Conservation (phyloP, 30 jellyfish, hydroid and myxozoan genomes). For the Pseudorhiza aurosa region DNA sequence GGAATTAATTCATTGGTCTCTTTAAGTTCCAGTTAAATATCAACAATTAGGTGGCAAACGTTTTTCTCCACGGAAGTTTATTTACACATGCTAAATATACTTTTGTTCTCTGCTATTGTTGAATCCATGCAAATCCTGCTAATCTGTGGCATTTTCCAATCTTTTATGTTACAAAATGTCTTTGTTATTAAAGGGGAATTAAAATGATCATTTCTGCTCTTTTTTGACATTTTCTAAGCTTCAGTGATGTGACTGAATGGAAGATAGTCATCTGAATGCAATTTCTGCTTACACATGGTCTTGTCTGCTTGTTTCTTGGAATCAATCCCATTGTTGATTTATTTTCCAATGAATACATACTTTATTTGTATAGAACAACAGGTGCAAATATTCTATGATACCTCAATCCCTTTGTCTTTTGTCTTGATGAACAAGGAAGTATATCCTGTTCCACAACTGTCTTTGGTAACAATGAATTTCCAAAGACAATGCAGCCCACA, state of each 20-base stretch:
- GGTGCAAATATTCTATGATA: conserved; percentile 33
- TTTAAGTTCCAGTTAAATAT: background rate
- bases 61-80: background rate
- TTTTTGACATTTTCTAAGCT: background rate
- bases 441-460: background rate
- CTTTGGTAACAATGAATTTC: background rate
- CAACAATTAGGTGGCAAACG: background rate
- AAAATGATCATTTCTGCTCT: background rate
- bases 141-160: background rate
- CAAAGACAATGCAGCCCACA: no score
- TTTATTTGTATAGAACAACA: conserved; percentile 33
- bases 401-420: conserved; percentile 12
- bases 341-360: background rate
- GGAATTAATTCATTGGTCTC: background rate
- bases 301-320: conserved; percentile 44
- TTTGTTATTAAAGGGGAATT: background rate
- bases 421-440: conserved; percentile 23
- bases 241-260: no score
- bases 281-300: background rate
- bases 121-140: background rate
- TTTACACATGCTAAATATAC: background rate
- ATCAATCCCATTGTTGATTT: conserved; percentile 27
- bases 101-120: background rate
- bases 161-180: background rate
- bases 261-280: no score